Evolutionary conservation across 2,113 vertebrate species (phyloP).

Genomic region (Dicerorhinus sumatrensis): DNA sequence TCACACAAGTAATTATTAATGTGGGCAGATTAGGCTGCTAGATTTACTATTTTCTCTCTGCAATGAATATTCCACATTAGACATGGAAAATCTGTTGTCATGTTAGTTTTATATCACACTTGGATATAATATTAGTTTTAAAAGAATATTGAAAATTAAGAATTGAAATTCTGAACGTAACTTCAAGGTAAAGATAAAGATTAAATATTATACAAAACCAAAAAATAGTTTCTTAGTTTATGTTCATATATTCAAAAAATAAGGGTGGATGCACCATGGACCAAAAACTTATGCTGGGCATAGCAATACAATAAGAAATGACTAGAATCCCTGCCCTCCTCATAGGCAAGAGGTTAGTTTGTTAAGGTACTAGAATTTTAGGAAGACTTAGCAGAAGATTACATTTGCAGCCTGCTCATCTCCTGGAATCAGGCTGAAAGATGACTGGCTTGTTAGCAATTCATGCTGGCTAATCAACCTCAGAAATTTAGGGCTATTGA

Average conservation of each 20-base stretch:
- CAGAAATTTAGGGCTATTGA: neutral
- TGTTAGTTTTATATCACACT: neutral
- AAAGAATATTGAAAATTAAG: neutral
- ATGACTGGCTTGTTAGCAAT: neutral
- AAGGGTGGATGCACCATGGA: fast-evolving
- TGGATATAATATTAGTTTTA: neutral
- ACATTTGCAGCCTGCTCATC: neutral
- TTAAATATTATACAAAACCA: neutral
- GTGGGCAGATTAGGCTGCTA: neutral
- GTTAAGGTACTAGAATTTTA: neutral
- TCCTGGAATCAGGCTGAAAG: neutral
- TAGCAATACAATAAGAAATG: neutral
- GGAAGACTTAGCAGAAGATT: neutral
- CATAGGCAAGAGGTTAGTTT: neutral
- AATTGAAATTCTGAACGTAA: neutral
- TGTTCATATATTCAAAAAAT: neutral
- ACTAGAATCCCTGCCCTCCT: neutral
- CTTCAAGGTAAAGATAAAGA: neutral
- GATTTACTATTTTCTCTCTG: neutral
- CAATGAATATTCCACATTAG: neutral
- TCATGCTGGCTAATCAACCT: neutral
- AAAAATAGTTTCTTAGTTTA: neutral
- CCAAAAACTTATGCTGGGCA: neutral
- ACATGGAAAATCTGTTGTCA: neutral
- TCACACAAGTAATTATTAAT: neutral